These are phyloP conservation scores for Drosophila merina DNA, from an alignment of 2,888 invertebrate species.

Conservation along the genomic window DNA sequence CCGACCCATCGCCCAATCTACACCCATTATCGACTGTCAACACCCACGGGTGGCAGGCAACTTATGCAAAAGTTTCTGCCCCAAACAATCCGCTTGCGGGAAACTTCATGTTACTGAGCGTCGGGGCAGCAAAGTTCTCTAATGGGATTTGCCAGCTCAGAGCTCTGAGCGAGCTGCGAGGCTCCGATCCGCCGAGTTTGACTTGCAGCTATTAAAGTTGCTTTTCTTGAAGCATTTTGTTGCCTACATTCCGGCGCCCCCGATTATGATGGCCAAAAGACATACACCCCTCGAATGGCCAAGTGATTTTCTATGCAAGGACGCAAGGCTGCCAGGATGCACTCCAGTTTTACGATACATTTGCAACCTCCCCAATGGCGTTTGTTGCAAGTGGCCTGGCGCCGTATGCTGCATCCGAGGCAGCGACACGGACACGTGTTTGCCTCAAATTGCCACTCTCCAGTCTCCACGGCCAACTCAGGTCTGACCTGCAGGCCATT, in stretches of 20 bases:
- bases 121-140: slow-evolving; percentile 30
- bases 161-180: background rate
- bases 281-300: background rate
- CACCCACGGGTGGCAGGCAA: slow-evolving; percentile 21
- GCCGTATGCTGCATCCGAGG: slow-evolving; percentile 39
- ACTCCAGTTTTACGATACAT: slow-evolving; percentile 31
- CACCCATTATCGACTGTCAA: slow-evolving; percentile 34
- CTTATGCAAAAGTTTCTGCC: slow-evolving; percentile 45
- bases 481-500: slow-evolving; percentile 44
- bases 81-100: slow-evolving; percentile 35
- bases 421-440: slow-evolving; percentile 33
- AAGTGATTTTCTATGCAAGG: slow-evolving; percentile 18
- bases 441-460: slow-evolving; percentile 29
- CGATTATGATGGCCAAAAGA: slow-evolving; percentile 5
- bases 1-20: slow-evolving; percentile 7
- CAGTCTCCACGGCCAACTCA: slow-evolving; percentile 18
- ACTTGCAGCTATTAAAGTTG: slow-evolving; percentile 22
- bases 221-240: slow-evolving; percentile 4
- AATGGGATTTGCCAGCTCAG: slow-evolving; percentile 41
- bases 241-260: slow-evolving; percentile 33
- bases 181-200: background rate
- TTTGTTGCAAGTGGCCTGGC: slow-evolving; percentile 19
- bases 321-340: background rate
- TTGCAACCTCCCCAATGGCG: slow-evolving; percentile 15
- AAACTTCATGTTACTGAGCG: slow-evolving; percentile 39